A percentile compares a stretch with the other conserved stretches of the same genome.
Evolutionary conservation across 1,140 invertebrate species (phyloP).

Genomic region (Pemphigus obesinymphae): DNA sequence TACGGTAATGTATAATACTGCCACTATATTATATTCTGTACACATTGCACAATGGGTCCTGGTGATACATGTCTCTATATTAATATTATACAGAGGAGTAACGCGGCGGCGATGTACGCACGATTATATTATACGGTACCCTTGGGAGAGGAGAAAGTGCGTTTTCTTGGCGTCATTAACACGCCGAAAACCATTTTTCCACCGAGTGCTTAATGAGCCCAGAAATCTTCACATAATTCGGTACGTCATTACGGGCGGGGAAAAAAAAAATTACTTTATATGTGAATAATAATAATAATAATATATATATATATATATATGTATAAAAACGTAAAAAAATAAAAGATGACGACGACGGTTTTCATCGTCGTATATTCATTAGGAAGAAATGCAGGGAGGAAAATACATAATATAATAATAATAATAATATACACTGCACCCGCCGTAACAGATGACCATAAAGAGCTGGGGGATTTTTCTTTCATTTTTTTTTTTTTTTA

Average conservation of each 20-base stretch:
- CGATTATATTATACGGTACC: not conserved
- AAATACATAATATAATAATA: not conserved
- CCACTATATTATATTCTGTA: not conserved
- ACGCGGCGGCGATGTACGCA: not conserved
- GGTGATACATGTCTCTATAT: not conserved
- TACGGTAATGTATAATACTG: not conserved
- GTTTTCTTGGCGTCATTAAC: slow-evolving; percentile 32
- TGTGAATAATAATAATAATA: slow-evolving; percentile 31
- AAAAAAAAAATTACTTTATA: slow-evolving; percentile 8
- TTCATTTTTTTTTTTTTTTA: too few relatives aligned
- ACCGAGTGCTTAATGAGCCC: slow-evolving; percentile 36
- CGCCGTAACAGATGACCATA: slow-evolving; percentile 5
- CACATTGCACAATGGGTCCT: not conserved
- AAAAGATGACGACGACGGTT: not conserved
- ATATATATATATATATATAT: not conserved
- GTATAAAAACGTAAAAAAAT: not conserved
- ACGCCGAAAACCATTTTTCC: slow-evolving; percentile 35
- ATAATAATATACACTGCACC: not conserved
- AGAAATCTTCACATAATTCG: slow-evolving; percentile 40
- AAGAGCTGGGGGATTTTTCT: too few relatives aligned
- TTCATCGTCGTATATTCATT: not conserved
- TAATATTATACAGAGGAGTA: not conserved
- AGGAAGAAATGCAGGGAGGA: not conserved
- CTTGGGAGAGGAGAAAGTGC: slow-evolving; percentile 4
- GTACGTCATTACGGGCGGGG: slow-evolving; percentile 16